Conservation (phyloP, 64 coral and sea anemone species). For the Porites australiensis region DNA sequence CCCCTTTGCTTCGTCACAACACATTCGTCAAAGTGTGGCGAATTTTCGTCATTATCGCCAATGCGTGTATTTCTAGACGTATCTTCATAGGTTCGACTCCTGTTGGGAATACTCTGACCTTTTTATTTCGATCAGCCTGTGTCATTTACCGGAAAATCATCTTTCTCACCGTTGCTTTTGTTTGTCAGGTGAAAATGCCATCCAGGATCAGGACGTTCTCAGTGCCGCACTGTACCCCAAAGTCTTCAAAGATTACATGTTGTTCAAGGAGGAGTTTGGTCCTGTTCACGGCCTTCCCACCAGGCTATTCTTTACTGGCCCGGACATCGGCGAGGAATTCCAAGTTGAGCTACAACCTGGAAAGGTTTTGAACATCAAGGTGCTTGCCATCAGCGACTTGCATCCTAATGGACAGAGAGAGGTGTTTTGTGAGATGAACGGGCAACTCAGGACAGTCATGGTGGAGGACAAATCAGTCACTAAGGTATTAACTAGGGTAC, state of each 20-base stretch:
- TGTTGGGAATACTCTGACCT: too few relatives aligned
- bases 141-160: too few relatives aligned
- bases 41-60: too few relatives aligned
- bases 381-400: conserved; percentile 87
- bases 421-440: conserved; percentile 99
- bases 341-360: conserved; percentile 89
- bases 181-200: conserved; percentile 67
- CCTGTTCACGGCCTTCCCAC: conserved; percentile 87
- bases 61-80: too few relatives aligned
- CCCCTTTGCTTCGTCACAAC: too few relatives aligned
- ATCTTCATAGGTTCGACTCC: too few relatives aligned
- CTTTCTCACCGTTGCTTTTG: neutral
- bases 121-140: too few relatives aligned
- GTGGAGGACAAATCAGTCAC: conserved; percentile 91
- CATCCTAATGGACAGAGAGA: conserved; percentile 90
- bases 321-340: conserved; percentile 97
- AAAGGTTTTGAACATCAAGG: conserved; percentile 87
- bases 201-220: conserved; percentile 85
- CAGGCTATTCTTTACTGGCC: conserved; percentile 91
- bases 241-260: conserved; percentile 96
- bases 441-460: conserved; percentile 92
- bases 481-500: conserved; percentile 60
- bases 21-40: too few relatives aligned
- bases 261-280: conserved; percentile 93
- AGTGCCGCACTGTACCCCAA: conserved; percentile 93